Percentiles rank a stretch among this genome's conserved stretches.
These are phyloP conservation scores for Archilochus colubris DNA, from an alignment of 2,113 vertebrate species.

Conservation along the genomic window DNA sequence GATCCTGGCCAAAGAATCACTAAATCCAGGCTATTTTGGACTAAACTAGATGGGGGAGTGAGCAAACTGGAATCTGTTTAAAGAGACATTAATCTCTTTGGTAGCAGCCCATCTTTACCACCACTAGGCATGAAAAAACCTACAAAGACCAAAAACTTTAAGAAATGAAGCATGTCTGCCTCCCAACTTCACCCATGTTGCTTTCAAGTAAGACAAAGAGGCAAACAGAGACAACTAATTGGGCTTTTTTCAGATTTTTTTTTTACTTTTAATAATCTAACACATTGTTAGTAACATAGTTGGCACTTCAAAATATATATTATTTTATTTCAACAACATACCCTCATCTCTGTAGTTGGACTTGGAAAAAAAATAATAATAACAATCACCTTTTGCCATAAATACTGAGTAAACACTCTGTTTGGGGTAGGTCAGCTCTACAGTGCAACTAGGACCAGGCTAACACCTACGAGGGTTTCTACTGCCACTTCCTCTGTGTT, in stretches of 20 bases:
- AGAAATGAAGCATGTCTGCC: not conserved
- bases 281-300: constrained; percentile 5
- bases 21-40: not conserved
- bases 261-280: constrained; percentile 41
- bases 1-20: not conserved
- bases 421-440: not conserved
- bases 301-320: constrained; percentile 57
- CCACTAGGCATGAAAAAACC: not conserved
- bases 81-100: not conserved
- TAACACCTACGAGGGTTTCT: not conserved
- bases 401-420: not conserved
- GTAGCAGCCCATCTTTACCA: not conserved
- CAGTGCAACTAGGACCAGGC: not conserved
- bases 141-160: not conserved
- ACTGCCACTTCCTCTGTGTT: not conserved
- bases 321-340: constrained; percentile 42
- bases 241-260: not conserved
- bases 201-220: not conserved
- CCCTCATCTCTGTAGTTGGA: constrained; percentile 11
- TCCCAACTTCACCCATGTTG: not conserved
- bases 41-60: not conserved
- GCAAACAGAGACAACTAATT: not conserved
- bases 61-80: not conserved
- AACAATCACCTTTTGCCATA: constrained; percentile 10
- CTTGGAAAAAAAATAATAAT: not conserved